These are phyloP conservation scores for Lanius collurio DNA, from an alignment of 2,113 vertebrate genomes.

Conservation along the genomic window DNA sequence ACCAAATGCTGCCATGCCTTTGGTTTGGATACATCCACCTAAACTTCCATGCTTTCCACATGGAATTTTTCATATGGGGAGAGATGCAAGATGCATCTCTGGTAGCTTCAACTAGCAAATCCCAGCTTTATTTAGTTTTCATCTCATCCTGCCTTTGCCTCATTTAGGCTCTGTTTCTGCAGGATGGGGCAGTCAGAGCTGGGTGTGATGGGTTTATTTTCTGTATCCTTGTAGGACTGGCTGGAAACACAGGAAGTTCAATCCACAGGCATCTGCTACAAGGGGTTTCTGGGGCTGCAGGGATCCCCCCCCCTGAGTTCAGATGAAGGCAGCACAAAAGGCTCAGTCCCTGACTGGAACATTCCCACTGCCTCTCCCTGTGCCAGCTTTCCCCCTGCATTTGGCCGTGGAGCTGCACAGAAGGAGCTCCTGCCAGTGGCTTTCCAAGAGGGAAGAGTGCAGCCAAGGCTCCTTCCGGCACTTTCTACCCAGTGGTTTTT, in stretches of 20 bases:
- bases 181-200: neutral
- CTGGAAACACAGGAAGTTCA: slow-evolving; percentile 40
- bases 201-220: slow-evolving; percentile 23
- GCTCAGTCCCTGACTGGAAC: neutral
- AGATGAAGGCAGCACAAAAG: neutral
- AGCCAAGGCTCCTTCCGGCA: neutral
- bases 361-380: neutral
- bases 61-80: neutral
- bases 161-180: neutral
- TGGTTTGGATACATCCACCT: neutral
- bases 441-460: neutral
- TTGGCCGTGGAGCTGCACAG: neutral
- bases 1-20: fast-evolving
- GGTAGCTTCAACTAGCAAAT: neutral
- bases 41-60: fast-evolving
- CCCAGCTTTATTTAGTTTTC: neutral
- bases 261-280: slow-evolving; percentile 21
- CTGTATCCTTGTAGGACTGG: slow-evolving; percentile 31
- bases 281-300: slow-evolving; percentile 36
- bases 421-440: neutral
- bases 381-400: neutral
- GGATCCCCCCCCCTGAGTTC: neutral
- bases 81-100: neutral
- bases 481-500: neutral
- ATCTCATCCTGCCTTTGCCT: neutral